Evolutionary conservation across 2,797 vertebrate genomes (phyloP).

Genomic region (Anas capensis): DNA sequence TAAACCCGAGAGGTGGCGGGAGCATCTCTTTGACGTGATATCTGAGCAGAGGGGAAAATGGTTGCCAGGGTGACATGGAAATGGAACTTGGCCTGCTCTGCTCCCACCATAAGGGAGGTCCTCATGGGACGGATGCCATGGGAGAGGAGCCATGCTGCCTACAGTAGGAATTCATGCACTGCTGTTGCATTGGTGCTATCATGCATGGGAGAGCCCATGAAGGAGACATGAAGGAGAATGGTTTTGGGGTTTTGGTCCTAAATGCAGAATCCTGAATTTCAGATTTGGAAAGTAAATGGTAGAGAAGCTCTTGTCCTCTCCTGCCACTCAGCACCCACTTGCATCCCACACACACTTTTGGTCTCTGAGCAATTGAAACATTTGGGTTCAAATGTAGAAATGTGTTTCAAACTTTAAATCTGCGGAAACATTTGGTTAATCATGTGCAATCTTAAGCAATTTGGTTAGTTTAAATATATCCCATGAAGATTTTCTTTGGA

Average conservation of each 20-base stretch:
- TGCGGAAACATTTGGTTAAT: neutral
- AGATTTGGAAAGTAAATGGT: neutral
- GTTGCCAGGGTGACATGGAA: conserved; percentile 59
- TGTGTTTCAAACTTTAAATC: neutral
- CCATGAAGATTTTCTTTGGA: neutral
- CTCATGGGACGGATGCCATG: neutral
- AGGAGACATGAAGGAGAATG: neutral
- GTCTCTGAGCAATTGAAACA: neutral
- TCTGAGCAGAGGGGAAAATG: neutral
- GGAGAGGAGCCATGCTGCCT: neutral
- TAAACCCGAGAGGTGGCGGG: conserved; percentile 32
- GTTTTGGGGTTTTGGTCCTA: neutral
- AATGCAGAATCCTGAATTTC: neutral
- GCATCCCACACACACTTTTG: neutral
- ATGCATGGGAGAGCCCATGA: neutral
- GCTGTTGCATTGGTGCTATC: neutral
- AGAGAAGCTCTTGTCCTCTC: neutral
- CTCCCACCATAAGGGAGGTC: neutral
- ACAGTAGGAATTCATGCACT: neutral
- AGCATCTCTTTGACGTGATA: neutral
- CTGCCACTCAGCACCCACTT: neutral
- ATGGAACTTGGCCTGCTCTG: neutral
- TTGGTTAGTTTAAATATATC: neutral
- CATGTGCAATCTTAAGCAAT: neutral
- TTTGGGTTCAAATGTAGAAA: neutral